A percentile compares a stretch with the other conserved stretches of the same genome.
Conservation (phyloP, 1,140 invertebrate genomes). For the Drosophila ficusphila region DNA sequence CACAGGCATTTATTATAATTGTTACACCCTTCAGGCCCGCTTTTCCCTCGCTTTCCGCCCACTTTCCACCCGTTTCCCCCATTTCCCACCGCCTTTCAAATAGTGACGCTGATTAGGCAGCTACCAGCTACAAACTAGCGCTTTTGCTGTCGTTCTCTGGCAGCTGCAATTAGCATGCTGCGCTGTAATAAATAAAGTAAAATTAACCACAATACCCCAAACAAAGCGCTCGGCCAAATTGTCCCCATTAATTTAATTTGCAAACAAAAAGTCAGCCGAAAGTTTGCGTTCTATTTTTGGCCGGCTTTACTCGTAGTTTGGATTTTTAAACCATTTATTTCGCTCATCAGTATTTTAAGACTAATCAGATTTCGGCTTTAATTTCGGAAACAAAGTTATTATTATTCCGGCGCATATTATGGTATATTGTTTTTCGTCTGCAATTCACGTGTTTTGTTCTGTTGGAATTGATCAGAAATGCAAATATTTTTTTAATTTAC, state of each 20-base stretch:
- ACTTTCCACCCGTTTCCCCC: background rate
- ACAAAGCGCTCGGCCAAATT: conserved; percentile 42
- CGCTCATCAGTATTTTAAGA: background rate
- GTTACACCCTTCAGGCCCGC: conserved; percentile 18
- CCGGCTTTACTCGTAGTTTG: background rate
- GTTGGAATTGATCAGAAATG: background rate
- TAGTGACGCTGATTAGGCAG: conserved; percentile 67
- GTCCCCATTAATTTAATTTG: conserved; percentile 8
- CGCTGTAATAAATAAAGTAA: conserved; percentile 76
- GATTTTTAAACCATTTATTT: background rate
- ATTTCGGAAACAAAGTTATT: no score
- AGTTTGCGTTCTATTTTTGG: background rate
- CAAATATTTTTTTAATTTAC: background rate
- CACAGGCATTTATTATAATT: conserved; percentile 72
- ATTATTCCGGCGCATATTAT: no score
- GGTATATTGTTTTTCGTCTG: background rate
- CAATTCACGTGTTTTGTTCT: background rate
- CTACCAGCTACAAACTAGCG: conserved; percentile 45
- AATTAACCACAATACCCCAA: conserved; percentile 73
- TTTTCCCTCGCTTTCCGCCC: no score
- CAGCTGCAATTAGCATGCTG: conserved; percentile 72
- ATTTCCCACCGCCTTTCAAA: conserved; percentile 22
- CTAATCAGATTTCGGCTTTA: no score
- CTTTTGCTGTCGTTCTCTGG: conserved; percentile 31
- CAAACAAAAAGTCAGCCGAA: background rate